Conservation (phyloP, 2,113 vertebrate species). For the Emberiza fucata region DNA sequence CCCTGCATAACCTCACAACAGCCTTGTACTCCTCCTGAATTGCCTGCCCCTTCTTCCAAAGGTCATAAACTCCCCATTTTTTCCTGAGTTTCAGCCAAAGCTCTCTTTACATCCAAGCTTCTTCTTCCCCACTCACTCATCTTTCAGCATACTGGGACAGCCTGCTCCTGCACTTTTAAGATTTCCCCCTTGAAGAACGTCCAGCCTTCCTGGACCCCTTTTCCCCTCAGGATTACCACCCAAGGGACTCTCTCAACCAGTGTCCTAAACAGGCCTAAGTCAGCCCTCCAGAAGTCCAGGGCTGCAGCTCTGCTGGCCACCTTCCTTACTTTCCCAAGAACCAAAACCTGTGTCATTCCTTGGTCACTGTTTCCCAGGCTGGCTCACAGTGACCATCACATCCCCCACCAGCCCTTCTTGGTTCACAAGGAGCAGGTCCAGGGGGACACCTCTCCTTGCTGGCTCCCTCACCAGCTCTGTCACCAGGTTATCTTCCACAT, state of each 20-base stretch:
- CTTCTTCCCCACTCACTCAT: background rate
- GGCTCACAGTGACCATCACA: background rate
- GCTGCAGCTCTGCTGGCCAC: background rate
- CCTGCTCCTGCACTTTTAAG: background rate
- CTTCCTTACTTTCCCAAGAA: background rate
- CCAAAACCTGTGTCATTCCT: background rate
- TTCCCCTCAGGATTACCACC: background rate
- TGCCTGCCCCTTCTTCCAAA: background rate
- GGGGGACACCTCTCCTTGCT: background rate
- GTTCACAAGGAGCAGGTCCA: background rate
- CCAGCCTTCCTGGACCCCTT: background rate
- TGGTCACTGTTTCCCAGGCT: background rate
- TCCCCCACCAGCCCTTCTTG: background rate
- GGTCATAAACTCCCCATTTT: background rate
- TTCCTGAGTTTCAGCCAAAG: background rate
- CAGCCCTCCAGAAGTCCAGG: background rate
- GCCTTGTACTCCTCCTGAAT: background rate
- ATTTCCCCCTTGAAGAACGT: background rate
- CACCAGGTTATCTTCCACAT: background rate
- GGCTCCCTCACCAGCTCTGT: background rate
- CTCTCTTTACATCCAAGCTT: background rate
- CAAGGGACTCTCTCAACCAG: background rate
- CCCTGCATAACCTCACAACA: background rate
- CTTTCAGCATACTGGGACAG: background rate
- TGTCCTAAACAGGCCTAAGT: background rate